A percentile compares a stretch with the other conserved stretches of the same genome.
Conservation (phyloP, 2,888 invertebrate genomes). For the Drosophila meridiana region DNA sequence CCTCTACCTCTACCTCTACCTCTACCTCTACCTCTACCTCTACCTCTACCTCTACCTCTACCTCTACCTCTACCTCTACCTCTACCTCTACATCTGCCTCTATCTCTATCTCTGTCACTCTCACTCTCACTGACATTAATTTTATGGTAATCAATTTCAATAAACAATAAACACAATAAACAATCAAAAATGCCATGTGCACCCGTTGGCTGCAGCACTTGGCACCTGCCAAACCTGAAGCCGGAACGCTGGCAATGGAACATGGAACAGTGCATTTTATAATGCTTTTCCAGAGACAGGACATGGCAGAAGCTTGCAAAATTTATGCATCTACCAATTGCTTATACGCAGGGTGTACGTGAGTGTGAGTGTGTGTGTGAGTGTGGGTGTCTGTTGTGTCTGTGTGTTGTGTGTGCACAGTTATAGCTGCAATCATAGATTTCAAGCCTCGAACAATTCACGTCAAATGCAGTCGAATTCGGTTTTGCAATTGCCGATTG, state of each 20-base stretch:
- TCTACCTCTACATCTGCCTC: background rate
- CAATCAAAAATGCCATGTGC: slow-evolving; percentile 71
- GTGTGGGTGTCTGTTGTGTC: slow-evolving; percentile 8
- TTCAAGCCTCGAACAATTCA: slow-evolving; percentile 77
- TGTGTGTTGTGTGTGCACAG: slow-evolving; percentile 29
- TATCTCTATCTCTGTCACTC: background rate
- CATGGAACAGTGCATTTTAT: slow-evolving; percentile 25
- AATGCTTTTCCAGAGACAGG: slow-evolving; percentile 21
- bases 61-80: background rate
- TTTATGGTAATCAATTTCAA: slow-evolving; percentile 76
- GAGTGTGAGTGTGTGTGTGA: slow-evolving; percentile 2
- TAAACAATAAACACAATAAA: slow-evolving; percentile 66
- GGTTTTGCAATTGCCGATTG: slow-evolving; percentile 65
- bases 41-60: background rate
- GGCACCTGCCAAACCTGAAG: slow-evolving; percentile 15
- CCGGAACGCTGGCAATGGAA: slow-evolving; percentile 29
- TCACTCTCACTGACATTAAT: slow-evolving; percentile 44
- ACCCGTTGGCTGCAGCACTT: slow-evolving; percentile 30
- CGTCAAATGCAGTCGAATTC: slow-evolving; percentile 74
- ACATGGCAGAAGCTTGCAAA: slow-evolving; percentile 44
- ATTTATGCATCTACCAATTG: slow-evolving; percentile 70
- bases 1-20: background rate
- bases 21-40: background rate
- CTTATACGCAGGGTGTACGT: slow-evolving; percentile 29
- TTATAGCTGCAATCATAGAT: slow-evolving; percentile 76